phyloP scores from a whole-genome alignment of 2,888 invertebrate species.

The Thereva unica region DNA sequence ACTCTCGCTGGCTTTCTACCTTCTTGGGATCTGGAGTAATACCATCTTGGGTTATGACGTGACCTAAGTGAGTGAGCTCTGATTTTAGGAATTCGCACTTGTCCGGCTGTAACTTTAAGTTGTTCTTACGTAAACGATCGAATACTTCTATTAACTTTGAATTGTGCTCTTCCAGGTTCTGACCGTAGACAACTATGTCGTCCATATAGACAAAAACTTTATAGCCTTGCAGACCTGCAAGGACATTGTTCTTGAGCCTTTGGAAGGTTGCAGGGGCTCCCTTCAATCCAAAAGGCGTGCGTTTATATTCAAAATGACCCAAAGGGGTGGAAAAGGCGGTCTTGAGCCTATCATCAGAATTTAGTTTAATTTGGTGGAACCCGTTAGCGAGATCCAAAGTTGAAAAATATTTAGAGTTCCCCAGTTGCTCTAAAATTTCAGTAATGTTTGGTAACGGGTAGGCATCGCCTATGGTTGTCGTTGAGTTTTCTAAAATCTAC shows the following conservation, averaged over 20 bases:
- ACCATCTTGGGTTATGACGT: constrained; percentile 47
- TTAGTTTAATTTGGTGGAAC: constrained; percentile 52
- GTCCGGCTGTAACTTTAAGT: constrained; percentile 45
- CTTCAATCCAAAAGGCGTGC: constrained; percentile 54
- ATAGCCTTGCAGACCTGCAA: constrained; percentile 48
- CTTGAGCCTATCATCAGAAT: constrained; percentile 47
- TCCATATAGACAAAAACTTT: constrained; percentile 43
- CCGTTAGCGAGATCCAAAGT: constrained; percentile 52
- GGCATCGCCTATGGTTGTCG: constrained; percentile 50
- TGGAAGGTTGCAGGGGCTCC: constrained; percentile 56
- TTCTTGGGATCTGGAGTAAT: constrained; percentile 35
- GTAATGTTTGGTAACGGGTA: constrained; percentile 52
- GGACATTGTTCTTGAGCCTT: constrained; percentile 51
- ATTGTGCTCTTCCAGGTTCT: constrained; percentile 46
- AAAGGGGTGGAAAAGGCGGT: constrained; percentile 51
- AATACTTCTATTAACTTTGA: constrained; percentile 44
- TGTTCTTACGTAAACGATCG: constrained; percentile 40
- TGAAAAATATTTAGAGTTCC: constrained; percentile 51
- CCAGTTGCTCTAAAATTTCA: constrained; percentile 52
- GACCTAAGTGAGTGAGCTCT: constrained; percentile 44
- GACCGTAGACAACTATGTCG: constrained; percentile 49
- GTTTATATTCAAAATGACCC: constrained; percentile 51
- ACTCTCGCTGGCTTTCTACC: constrained; percentile 17
- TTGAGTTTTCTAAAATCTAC: constrained; percentile 54
- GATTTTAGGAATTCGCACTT: constrained; percentile 44